phyloP scores from a whole-genome alignment of 2,888 invertebrate species.

The Hylaea fasciaria region DNA sequence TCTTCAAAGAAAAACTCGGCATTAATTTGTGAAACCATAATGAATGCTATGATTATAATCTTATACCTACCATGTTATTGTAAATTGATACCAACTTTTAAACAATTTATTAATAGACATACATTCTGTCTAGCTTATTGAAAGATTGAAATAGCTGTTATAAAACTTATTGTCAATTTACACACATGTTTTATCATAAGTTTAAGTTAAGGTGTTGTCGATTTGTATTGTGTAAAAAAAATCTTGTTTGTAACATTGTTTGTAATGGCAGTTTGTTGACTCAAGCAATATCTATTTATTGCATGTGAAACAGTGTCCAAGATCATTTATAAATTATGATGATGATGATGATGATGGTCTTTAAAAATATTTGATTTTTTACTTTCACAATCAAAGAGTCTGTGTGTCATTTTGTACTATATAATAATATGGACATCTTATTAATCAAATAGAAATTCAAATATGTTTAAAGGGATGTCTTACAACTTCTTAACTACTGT shows the following conservation, averaged over 20 bases:
- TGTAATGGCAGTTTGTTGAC: slow-evolving; percentile 2
- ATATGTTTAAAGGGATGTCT: neutral
- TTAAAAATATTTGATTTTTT: neutral
- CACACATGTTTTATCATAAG: slow-evolving; percentile 10
- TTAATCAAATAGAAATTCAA: too few species aligned
- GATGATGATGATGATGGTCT: neutral
- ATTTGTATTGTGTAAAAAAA: slow-evolving; percentile 52
- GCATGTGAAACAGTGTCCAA: neutral
- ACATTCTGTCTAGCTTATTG: too few species aligned
- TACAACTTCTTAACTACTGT: neutral
- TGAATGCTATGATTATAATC: too few species aligned
- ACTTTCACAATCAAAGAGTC: neutral
- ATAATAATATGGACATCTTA: too few species aligned
- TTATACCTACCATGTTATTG: too few species aligned
- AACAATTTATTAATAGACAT: too few species aligned
- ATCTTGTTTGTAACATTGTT: slow-evolving; percentile 8
- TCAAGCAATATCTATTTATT: neutral
- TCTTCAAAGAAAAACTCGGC: too few species aligned
- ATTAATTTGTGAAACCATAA: too few species aligned
- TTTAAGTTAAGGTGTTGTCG: slow-evolving; percentile 84
- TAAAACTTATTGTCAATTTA: neutral
- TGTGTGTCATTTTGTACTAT: neutral
- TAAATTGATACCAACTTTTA: too few species aligned
- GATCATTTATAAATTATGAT: neutral
- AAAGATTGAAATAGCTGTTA: too few species aligned